Base-by-base conservation (phyloP, 2,797 vertebrate genomes). In the Pampus argenteus region DNA sequence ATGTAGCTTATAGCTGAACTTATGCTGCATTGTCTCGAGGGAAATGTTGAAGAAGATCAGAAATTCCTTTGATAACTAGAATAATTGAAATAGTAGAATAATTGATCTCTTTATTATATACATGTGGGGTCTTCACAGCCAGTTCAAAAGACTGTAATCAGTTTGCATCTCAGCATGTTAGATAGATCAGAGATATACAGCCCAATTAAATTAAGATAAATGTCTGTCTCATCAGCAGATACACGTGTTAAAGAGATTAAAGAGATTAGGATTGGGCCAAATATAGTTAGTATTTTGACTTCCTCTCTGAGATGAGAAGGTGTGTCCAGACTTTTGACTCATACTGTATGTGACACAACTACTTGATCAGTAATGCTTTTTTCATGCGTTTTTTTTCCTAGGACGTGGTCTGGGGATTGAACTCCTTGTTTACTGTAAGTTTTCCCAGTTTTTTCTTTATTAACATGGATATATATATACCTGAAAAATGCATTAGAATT, bases 351-450 rank as follows among this genome's bases (percentile, higher is more conserved):
- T 38, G 9, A 38, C 40, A 15, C 17, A 61, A 51, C 3, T 10
- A 14, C 44, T 49, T 57, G 2, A 59, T 50, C 9, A 58, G 45
- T 47, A 3, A 78, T 57, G 9, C 11, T 5, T 6, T 66, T 31
- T 66, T 47, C 0, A 6, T 54, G 11, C 11, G 2, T 60, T 59
- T 57, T 57, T 67, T 66, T 62, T 76, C 83, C 20, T 83, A 99
- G 98, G 98, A 99, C 77, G 96, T 99, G 54, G 97, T 99, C 50
- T 99, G 98, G 98, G 98, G 98, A 78, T 89, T 99, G 88, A 99
- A 98, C 91, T 98, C 97, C 23, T 95, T 99, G 90, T 99, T 99
- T 93, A 99, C 98, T 73, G 98, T 99, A 95, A 99, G 97, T 98
- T 89, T 62, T 20, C 2, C 28, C 65, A 55, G 8, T 45, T 61